A percentile compares a stretch with the other conserved stretches of the same genome.
These are phyloP conservation scores for Taeniopygia guttata DNA, from an alignment of 2,797 vertebrate genomes.

Conservation along the genomic window DNA sequence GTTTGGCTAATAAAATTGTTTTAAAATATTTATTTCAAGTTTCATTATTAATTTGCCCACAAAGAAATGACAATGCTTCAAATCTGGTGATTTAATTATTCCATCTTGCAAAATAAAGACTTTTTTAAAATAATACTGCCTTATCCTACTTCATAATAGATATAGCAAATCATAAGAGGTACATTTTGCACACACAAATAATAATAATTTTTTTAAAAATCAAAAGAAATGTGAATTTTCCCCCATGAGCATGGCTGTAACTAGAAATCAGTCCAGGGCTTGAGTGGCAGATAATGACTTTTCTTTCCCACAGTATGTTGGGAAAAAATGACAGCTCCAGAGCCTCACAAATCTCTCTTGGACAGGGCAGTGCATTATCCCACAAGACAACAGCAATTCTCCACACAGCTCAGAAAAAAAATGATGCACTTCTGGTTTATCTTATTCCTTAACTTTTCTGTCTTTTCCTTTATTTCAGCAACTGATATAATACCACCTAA, in stretches of 20 bases:
- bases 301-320: neutral
- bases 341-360: neutral
- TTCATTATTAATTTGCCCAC: neutral
- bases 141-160: neutral
- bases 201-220: neutral
- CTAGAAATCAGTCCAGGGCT: neutral
- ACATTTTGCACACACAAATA: neutral
- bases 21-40: neutral
- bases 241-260: fast-evolving
- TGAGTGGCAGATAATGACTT: neutral
- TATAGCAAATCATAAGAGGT: neutral
- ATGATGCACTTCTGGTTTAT: neutral
- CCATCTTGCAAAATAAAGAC: neutral
- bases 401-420: neutral
- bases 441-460: neutral
- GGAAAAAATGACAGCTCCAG: neutral
- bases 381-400: neutral
- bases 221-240: neutral
- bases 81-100: neutral
- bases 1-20: neutral
- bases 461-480: neutral
- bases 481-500: neutral
- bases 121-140: neutral
- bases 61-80: neutral
- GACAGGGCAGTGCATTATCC: neutral